Base-by-base conservation (phyloP, 2,113 vertebrate genomes). In the Montifringilla adamsi region DNA sequence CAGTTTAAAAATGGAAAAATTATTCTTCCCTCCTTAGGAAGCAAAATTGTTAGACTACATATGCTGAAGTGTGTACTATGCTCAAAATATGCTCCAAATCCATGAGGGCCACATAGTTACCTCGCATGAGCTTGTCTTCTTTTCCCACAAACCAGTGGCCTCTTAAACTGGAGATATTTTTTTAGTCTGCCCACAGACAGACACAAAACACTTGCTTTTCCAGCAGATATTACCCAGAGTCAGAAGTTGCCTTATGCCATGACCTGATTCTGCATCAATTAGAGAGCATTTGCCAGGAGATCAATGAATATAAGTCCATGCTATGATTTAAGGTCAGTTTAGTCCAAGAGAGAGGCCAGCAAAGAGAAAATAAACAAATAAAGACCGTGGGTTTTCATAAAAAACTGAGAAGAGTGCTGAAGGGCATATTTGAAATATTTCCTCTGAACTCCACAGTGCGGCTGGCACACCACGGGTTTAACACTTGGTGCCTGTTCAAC, bases 401-500 rank as follows among this genome's bases (percentile, higher is more conserved):
- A 91, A 80, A 83, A 17, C 47, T 31, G 35, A 84, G 49, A 87
- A 41, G 15, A 37, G 63, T 26, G 44, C 31, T 92, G 60, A 88
- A 93, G 63, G 72, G 28, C 91, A 91, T 87, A 79, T 46, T 56
- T 77, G 77, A 94, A 90, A 94, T 90, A 81, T 53, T 95, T 92
- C 41, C 55, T 92, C 74, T 33, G 43, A 85, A 85, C 46, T 92
- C 84, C 5, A 26, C 23, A 81, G 77, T 0, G 3, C 5, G 6
- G 67, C 73, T 91, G 87, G 91, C 93, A 90, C 21, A 13, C 21
- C 7, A 3, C 4, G 5, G 28, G 10, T 89, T 81, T 62, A 82
- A 85, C 68, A 63, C 88, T 93, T 72, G 69, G 76, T 95, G 69
- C 59, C 70, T 87, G 50, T 66, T 95, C 73, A 92, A 50, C 7